phyloP scores from a whole-genome alignment of 2,888 invertebrate species.

The Toxonevra muliebris region DNA sequence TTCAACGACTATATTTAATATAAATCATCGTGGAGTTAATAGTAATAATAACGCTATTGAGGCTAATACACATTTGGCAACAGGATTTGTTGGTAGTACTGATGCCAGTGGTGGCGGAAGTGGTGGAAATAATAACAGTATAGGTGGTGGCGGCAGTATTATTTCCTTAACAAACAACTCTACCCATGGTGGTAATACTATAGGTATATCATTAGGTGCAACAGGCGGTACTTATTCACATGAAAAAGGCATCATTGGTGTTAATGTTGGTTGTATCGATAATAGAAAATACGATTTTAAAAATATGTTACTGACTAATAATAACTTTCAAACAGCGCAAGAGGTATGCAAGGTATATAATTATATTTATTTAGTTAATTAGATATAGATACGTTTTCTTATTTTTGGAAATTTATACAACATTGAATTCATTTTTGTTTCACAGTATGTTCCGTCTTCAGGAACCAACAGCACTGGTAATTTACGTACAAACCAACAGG shows the following conservation, averaged over 20 bases:
- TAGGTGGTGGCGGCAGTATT: constrained; percentile 34
- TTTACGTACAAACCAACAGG: constrained; percentile 54
- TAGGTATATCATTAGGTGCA: constrained; percentile 36
- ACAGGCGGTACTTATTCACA: constrained; percentile 41
- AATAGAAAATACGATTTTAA: constrained; percentile 56
- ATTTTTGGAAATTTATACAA: neutral
- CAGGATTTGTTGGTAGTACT: constrained; percentile 22
- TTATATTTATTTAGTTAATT: constrained; percentile 1
- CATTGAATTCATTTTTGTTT: constrained; percentile 26
- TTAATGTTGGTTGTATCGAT: constrained; percentile 46
- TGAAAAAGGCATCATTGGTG: constrained; percentile 43
- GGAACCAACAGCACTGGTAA: constrained; percentile 55
- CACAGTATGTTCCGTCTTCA: constrained; percentile 54
- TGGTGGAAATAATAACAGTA: constrained; percentile 34
- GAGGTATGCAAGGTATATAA: constrained; percentile 49
- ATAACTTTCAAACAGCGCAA: constrained; percentile 49
- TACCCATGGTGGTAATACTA: neutral
- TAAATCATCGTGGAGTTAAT: constrained; percentile 36
- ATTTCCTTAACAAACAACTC: constrained; percentile 37
- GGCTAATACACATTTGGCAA: constrained; percentile 29
- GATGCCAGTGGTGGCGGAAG: constrained; percentile 21
- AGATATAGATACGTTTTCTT: neutral
- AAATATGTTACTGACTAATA: constrained; percentile 52
- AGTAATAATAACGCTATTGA: constrained; percentile 34
- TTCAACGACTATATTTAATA: constrained; percentile 44